These are phyloP conservation scores for Myocastor coypus DNA, from an alignment of 2,113 vertebrate genomes.

Conservation along the genomic window DNA sequence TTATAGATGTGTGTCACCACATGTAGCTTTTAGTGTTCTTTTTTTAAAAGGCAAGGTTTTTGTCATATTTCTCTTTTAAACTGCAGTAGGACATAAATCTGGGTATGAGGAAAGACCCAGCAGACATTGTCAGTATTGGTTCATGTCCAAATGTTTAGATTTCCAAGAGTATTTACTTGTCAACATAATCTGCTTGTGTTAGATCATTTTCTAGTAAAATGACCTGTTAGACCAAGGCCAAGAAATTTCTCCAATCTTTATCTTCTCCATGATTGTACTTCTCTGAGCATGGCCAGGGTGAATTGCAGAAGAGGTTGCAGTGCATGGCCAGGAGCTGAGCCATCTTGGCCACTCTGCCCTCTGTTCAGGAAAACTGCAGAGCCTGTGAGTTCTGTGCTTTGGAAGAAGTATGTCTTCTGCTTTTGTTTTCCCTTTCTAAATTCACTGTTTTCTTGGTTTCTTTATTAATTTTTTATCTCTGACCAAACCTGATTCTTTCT, in stretches of 20 bases:
- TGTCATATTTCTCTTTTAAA: slow-evolving; percentile 31
- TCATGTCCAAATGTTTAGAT: background rate
- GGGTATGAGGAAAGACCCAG: background rate
- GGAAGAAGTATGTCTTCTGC: background rate
- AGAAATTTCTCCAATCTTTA: slow-evolving; percentile 10
- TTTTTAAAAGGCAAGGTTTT: slow-evolving; percentile 18
- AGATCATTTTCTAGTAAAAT: slow-evolving; percentile 15
- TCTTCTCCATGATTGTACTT: background rate
- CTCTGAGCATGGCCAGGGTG: background rate
- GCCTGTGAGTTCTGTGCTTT: background rate
- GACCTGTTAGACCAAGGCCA: background rate
- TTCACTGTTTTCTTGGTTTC: background rate
- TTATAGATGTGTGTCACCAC: too few relatives aligned
- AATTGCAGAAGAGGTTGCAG: background rate
- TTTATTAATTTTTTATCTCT: slow-evolving; percentile 31
- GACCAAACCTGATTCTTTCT: background rate
- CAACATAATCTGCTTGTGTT: background rate
- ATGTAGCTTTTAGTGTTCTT: background rate
- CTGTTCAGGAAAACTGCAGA: background rate
- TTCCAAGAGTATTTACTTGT: background rate
- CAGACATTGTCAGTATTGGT: background rate
- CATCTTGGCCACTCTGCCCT: background rate
- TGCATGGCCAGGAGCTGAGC: background rate
- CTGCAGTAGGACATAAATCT: background rate
- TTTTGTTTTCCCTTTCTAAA: slow-evolving; percentile 3